Conservation (phyloP, 2,797 vertebrate genomes). For the Ceryle rudis region DNA sequence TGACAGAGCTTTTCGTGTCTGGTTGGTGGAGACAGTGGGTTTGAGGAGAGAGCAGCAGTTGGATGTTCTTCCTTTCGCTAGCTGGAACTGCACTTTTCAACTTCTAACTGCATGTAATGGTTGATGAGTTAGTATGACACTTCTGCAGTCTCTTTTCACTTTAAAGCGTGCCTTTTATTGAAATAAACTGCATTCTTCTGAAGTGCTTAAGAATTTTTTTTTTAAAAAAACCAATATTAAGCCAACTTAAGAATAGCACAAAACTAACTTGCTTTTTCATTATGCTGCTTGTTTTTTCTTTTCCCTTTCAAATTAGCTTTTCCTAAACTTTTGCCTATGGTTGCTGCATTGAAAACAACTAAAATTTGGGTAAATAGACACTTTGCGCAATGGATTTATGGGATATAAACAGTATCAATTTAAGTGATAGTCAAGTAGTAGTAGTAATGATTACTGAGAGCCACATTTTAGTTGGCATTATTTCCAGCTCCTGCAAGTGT, state of each 20-base stretch:
- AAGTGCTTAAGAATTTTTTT: not conserved
- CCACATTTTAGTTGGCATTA: not conserved
- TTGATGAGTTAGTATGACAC: not conserved
- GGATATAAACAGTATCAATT: slow-evolving; percentile 66
- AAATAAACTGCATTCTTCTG: not conserved
- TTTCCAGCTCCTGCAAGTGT: not conserved
- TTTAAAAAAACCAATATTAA: not conserved
- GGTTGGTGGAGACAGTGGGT: slow-evolving; percentile 65
- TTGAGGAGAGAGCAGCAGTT: slow-evolving; percentile 68
- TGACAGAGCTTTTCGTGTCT: not conserved
- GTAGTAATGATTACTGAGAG: not conserved
- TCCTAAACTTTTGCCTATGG: slow-evolving; percentile 70
- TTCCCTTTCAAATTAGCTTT: slow-evolving; percentile 64
- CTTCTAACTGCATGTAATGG: slow-evolving; percentile 36
- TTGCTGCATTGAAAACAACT: slow-evolving; percentile 71
- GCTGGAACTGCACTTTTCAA: slow-evolving; percentile 15
- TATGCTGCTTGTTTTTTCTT: slow-evolving; percentile 76
- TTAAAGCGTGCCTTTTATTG: not conserved
- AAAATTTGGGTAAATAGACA: slow-evolving; percentile 67
- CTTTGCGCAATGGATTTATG: slow-evolving; percentile 83
- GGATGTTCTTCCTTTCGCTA: slow-evolving; percentile 12
- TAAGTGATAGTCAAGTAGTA: not conserved
- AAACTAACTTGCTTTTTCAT: slow-evolving; percentile 83
- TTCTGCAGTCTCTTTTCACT: slow-evolving; percentile 7
- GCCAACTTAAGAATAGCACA: not conserved